Conservation (phyloP, 35 echinoderm and acorn worm genomes). For the Apostichopus parvimensis region DNA sequence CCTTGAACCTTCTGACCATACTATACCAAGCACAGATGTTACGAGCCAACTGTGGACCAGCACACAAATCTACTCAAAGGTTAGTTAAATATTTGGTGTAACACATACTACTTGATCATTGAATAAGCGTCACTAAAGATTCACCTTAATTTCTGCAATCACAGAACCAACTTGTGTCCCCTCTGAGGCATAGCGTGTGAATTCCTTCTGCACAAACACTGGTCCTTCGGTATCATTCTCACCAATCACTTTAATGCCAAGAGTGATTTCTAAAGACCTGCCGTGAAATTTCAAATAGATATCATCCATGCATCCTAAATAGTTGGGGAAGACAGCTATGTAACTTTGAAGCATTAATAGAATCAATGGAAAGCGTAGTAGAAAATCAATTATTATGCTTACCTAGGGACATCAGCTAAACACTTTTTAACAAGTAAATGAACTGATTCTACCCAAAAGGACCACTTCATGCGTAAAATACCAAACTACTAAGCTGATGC, state of each 20-base stretch:
- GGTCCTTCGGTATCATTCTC: conserved; percentile 58
- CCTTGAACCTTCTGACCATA: no score
- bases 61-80: no score
- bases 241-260: conserved; percentile 66
- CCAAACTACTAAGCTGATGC: no score
- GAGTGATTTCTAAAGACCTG: conserved; percentile 31
- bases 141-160: conserved; percentile 65
- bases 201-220: conserved; percentile 45
- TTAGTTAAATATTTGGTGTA: background rate
- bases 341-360: no score
- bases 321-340: background rate
- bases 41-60: no score
- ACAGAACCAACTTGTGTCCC: conserved; percentile 36
- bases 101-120: background rate
- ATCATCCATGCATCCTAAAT: background rate
- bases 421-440: no score
- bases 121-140: background rate
- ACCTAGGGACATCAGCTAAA: no score
- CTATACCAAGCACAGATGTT: no score
- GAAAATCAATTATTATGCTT: no score
- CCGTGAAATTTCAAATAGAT: background rate
- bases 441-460: no score
- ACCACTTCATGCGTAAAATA: no score
- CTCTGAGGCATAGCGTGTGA: conserved; percentile 58
- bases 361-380: no score